Percentiles rank a stretch among this genome's conserved stretches.
Conservation (phyloP, 2,797 vertebrate genomes). For the Macropodus opercularis region DNA sequence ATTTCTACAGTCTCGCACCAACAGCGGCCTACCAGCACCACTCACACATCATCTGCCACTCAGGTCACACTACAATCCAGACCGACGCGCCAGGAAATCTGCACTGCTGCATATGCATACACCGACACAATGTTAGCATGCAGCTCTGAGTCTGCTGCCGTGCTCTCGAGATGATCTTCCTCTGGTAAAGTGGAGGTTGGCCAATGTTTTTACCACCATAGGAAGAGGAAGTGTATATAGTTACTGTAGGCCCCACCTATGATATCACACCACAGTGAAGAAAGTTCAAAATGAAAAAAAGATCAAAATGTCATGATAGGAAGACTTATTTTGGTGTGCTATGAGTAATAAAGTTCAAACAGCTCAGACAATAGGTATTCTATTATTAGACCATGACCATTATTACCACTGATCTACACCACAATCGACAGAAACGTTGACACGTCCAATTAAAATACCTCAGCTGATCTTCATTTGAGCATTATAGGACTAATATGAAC, state of each 20-base stretch:
- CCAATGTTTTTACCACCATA: slow-evolving; percentile 71
- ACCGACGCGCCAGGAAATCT: slow-evolving; percentile 20
- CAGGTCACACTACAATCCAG: slow-evolving; percentile 16
- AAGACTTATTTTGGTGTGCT: background rate
- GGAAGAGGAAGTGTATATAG: slow-evolving; percentile 81
- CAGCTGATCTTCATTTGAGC: background rate
- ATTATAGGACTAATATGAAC: background rate
- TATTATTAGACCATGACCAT: background rate
- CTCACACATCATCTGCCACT: slow-evolving; percentile 38
- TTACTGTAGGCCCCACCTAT: slow-evolving; percentile 76
- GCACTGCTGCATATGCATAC: slow-evolving; percentile 15
- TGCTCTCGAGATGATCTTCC: slow-evolving; percentile 66
- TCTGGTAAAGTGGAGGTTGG: slow-evolving; percentile 69
- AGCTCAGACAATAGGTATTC: background rate
- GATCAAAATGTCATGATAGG: slow-evolving; percentile 1
- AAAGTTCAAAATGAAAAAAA: slow-evolving; percentile 40
- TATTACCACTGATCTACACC: background rate
- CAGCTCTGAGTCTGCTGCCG: slow-evolving; percentile 32
- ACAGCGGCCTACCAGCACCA: slow-evolving; percentile 32
- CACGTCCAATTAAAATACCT: background rate
- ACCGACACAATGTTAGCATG: slow-evolving; percentile 25
- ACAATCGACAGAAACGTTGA: background rate
- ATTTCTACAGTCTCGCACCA: slow-evolving; percentile 56
- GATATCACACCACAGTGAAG: slow-evolving; percentile 39
- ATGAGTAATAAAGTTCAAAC: background rate